Conservation (phyloP, 2,888 invertebrate genomes). For the Machimus atricapillus region DNA sequence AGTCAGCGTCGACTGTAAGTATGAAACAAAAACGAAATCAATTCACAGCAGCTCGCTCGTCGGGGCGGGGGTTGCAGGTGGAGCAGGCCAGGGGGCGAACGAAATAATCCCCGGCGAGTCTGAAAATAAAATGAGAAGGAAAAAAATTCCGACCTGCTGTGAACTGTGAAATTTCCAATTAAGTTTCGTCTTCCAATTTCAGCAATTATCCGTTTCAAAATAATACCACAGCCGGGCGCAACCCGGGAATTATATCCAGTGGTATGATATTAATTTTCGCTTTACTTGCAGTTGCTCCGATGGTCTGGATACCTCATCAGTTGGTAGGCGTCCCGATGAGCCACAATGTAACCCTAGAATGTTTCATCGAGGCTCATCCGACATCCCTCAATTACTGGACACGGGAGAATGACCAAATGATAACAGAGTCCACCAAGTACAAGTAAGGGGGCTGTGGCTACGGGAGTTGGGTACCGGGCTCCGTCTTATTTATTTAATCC, state of each 20-base stretch:
- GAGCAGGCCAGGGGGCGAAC: background rate
- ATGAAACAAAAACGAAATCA: slow-evolving; percentile 45
- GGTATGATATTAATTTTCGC: slow-evolving; percentile 12
- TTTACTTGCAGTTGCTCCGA: slow-evolving; percentile 79
- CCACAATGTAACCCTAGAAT: slow-evolving; percentile 84
- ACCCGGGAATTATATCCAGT: slow-evolving; percentile 5
- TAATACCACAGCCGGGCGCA: slow-evolving; percentile 2
- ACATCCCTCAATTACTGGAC: slow-evolving; percentile 92
- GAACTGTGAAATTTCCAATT: slow-evolving; percentile 33
- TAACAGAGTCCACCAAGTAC: slow-evolving; percentile 84
- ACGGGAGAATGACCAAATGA: slow-evolving; percentile 86
- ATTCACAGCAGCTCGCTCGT: background rate
- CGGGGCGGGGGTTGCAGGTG: background rate
- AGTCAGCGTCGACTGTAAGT: slow-evolving; percentile 95
- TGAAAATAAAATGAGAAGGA: background rate
- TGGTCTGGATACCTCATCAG: slow-evolving; percentile 92
- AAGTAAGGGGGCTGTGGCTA: slow-evolving; percentile 60
- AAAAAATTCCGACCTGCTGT: background rate
- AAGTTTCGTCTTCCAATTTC: slow-evolving; percentile 28
- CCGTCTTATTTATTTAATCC: background rate
- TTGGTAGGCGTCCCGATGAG: slow-evolving; percentile 84
- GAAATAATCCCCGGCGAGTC: background rate
- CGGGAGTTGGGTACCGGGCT: background rate
- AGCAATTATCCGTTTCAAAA: slow-evolving; percentile 20
- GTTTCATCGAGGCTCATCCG: slow-evolving; percentile 90